These are phyloP conservation scores for Leucophora obtusa DNA, from an alignment of 2,888 invertebrate genomes.

Conservation along the genomic window DNA sequence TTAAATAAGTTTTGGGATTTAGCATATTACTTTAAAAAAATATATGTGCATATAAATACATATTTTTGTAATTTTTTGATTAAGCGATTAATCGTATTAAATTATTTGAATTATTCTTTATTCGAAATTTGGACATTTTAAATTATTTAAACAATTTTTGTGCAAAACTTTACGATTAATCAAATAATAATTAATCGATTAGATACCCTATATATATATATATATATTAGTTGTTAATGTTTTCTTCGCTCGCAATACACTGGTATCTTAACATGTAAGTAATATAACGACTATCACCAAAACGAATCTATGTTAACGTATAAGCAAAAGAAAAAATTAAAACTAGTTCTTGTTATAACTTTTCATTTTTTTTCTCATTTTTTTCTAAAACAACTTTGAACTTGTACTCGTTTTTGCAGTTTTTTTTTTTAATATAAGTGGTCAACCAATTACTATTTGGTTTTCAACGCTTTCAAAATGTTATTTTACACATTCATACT, in stretches of 20 bases:
- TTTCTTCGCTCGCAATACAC: conserved; percentile 2
- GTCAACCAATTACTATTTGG: conserved; percentile 29
- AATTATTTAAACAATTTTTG: too few species aligned
- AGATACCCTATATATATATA: too few species aligned
- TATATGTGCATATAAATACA: too few species aligned
- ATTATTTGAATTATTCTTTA: too few species aligned
- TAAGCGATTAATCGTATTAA: too few species aligned
- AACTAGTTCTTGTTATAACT: conserved; percentile 51
- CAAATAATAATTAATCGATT: too few species aligned
- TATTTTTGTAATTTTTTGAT: too few species aligned
- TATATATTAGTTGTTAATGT: neutral
- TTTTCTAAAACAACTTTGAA: conserved; percentile 59
- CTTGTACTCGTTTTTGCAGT: conserved; percentile 56
- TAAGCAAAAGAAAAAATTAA: conserved; percentile 27
- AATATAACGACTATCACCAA: conserved; percentile 41
- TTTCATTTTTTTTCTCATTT: conserved; percentile 5
- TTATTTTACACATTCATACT: conserved; percentile 14
- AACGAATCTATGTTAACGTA: conserved; percentile 41
- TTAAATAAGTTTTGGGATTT: too few species aligned
- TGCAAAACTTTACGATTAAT: too few species aligned
- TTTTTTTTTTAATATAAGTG: conserved; percentile 25
- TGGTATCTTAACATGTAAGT: neutral
- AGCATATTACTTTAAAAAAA: too few species aligned
- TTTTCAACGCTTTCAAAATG: conserved; percentile 46
- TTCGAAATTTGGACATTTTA: too few species aligned